Evolutionary conservation across 2,113 vertebrate species (phyloP).

Genomic region (Rhinoderma darwinii): DNA sequence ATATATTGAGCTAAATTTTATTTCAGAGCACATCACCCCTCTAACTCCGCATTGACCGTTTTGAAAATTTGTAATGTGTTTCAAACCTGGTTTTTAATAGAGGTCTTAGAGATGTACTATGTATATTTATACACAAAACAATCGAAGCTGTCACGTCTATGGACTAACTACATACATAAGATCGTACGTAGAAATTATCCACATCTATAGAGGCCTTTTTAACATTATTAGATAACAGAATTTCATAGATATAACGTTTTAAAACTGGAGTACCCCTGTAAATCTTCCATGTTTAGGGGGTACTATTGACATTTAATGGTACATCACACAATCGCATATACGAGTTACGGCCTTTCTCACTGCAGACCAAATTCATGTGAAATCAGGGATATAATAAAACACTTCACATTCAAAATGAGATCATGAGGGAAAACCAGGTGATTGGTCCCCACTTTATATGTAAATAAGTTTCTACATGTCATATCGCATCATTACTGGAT

Average conservation of each 20-base stretch:
- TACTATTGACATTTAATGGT: neutral
- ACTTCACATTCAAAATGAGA: neutral
- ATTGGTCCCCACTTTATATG: neutral
- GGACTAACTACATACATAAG: neutral
- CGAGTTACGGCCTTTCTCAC: neutral
- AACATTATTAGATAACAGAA: neutral
- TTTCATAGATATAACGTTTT: neutral
- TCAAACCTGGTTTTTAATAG: neutral
- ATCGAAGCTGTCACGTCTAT: neutral
- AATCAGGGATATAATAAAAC: constrained; percentile 33
- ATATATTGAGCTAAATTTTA: neutral
- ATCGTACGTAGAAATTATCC: neutral
- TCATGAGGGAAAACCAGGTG: neutral
- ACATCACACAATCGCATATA: neutral
- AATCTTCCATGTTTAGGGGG: neutral
- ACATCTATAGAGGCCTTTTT: no score
- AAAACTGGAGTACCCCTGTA: neutral
- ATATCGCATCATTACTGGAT: neutral
- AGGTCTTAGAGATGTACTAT: neutral
- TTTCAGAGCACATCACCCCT: neutral
- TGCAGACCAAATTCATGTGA: neutral
- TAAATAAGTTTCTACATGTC: neutral
- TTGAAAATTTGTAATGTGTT: no score
- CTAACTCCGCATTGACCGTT: no score
- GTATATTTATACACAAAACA: neutral